These are phyloP conservation scores for Harpalus rufipes DNA, from an alignment of 2,888 invertebrate genomes.

Conservation along the genomic window DNA sequence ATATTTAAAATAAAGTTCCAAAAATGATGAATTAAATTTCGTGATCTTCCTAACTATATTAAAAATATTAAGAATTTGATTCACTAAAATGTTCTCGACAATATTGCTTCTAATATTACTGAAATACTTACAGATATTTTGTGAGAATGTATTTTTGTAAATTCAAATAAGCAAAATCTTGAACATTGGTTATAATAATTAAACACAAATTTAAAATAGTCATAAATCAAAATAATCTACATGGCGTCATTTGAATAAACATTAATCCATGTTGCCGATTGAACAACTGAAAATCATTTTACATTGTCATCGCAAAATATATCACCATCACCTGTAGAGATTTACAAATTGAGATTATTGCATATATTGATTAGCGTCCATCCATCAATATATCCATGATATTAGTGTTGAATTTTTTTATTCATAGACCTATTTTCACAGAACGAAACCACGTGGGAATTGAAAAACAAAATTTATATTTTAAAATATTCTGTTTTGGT, in stretches of 20 bases:
- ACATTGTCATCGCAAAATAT: neutral
- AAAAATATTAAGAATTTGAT: too few relatives aligned
- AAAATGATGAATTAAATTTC: too few relatives aligned
- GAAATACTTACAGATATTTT: too few relatives aligned
- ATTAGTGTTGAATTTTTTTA: neutral
- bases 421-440: neutral
- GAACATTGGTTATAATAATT: neutral
- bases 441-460: neutral
- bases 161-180: too few relatives aligned
- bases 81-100: too few relatives aligned
- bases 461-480: neutral
- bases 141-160: too few relatives aligned
- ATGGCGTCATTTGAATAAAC: neutral
- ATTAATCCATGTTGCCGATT: neutral
- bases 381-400: neutral
- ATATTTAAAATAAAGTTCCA: too few relatives aligned
- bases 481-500: constrained; percentile 18
- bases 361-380: neutral
- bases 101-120: too few relatives aligned
- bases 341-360: neutral
- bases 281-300: neutral
- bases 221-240: neutral
- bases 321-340: neutral
- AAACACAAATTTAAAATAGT: neutral
- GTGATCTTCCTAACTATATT: too few relatives aligned